phyloP scores from a whole-genome alignment of 2,113 vertebrate genomes.

The Egretta garzetta region DNA sequence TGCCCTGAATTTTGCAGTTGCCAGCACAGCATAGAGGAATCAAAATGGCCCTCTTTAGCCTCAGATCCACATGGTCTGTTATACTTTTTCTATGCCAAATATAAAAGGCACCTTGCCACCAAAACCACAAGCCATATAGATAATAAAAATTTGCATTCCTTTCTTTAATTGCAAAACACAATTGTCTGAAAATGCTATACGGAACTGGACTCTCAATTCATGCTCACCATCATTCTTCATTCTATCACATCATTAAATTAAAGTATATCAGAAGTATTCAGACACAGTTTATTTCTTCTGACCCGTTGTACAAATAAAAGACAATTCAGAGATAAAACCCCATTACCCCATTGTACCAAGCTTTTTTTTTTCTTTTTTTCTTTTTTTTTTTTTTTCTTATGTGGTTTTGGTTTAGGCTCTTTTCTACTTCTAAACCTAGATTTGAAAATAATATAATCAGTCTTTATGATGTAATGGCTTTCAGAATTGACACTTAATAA shows the following conservation, averaged over 20 bases:
- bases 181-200: background rate
- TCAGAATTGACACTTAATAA: background rate
- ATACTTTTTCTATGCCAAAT: background rate
- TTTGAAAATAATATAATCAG: background rate
- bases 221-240: background rate
- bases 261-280: background rate
- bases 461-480: background rate
- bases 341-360: background rate
- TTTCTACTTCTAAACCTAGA: background rate
- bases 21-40: background rate
- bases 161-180: background rate
- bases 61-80: background rate
- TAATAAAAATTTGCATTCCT: background rate
- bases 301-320: background rate
- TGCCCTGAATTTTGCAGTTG: background rate
- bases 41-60: background rate
- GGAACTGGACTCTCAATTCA: background rate
- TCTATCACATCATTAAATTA: background rate
- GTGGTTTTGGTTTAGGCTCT: background rate
- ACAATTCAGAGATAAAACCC: background rate
- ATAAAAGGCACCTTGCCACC: background rate
- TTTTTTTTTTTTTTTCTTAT: background rate
- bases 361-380: background rate
- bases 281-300: background rate
- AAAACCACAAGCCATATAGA: background rate